Evolutionary conservation across 2,888 invertebrate species (phyloP), one percentile per base, ranked within the genome.

Genomic region (Brachyopa scutellaris): DNA sequence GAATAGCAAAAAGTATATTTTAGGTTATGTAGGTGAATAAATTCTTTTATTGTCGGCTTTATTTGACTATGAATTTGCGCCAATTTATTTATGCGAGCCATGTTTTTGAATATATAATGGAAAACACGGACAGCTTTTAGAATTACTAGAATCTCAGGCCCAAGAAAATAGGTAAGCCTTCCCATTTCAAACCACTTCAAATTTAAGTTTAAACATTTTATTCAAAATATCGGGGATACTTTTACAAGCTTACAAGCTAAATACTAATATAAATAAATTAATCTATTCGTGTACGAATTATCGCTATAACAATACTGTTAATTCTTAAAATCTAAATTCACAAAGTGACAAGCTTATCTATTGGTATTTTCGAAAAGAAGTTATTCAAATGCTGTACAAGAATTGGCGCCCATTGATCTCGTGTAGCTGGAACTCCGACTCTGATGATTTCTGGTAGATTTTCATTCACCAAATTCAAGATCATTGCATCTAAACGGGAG

Each of bases 361-460:
- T 88, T 86, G 90, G 90, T 85, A 90, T 87, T 74, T 88, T 86
- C 15, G 87, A 86, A 49, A 90, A 89, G 85, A 90, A 90, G 69
- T 87, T 86, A 66, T 90, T 90, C 17, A 89, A 86, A 55, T 88
- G 87, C 49, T 88, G 83, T 2, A 89, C 86, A 55, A 90, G 77
- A 51, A 90, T 87, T 38, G 90, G 90, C n/a, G 89, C 88, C 89
- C 90, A 90, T 69, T 89, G 88, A 11, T 87, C 88, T 2, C 88
- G 88, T 13, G 90, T 90, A 19, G 89, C 90, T 0, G 93, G 93
- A 78, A 93, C 86, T 85, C 92, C 90, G 19, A 91, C 89, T 23
- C 90, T 90, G 83, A 92, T 92, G 26, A 93, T 88, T 38, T 91
- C 87, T 42, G 91, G 91, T 91, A 93, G 91, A 86, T 92, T 92